These are phyloP conservation scores for Passer montanus DNA, from an alignment of 2,113 vertebrate genomes.

Conservation along the genomic window DNA sequence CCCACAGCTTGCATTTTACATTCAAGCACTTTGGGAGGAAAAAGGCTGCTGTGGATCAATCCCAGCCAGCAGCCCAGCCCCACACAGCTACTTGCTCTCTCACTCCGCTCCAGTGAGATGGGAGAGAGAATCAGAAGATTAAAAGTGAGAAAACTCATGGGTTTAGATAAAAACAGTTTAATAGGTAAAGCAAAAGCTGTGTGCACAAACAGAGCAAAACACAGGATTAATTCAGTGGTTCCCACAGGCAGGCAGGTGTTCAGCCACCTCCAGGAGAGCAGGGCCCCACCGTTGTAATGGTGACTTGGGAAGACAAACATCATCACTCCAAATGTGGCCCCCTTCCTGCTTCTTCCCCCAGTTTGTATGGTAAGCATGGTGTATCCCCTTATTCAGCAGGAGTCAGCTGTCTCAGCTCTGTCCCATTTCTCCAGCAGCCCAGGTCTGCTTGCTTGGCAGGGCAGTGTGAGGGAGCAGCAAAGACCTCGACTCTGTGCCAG, in stretches of 20 bases:
- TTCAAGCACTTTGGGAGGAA: neutral
- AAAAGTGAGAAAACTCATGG: neutral
- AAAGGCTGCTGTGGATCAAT: neutral
- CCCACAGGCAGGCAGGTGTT: accelerated
- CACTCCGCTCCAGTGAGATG: neutral
- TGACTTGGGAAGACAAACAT: neutral
- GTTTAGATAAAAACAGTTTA: neutral
- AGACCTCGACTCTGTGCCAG: neutral
- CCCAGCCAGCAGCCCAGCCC: neutral
- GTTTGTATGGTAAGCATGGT: neutral
- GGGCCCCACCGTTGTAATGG: accelerated
- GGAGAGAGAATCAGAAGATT: neutral
- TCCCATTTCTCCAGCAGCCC: neutral
- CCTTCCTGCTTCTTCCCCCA: neutral
- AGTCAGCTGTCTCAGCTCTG: neutral
- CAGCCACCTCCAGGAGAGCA: neutral
- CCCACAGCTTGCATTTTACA: neutral
- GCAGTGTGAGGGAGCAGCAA: neutral
- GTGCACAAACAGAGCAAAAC: neutral
- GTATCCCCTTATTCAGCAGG: neutral
- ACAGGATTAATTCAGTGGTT: neutral
- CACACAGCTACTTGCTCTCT: accelerated
- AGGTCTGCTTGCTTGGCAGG: accelerated
- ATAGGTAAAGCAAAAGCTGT: neutral
- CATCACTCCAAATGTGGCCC: accelerated